A percentile compares a stretch with the other conserved stretches of the same genome.
Evolutionary conservation across 2,888 invertebrate genomes (phyloP).

Genomic region (Calephelis perditalis): DNA sequence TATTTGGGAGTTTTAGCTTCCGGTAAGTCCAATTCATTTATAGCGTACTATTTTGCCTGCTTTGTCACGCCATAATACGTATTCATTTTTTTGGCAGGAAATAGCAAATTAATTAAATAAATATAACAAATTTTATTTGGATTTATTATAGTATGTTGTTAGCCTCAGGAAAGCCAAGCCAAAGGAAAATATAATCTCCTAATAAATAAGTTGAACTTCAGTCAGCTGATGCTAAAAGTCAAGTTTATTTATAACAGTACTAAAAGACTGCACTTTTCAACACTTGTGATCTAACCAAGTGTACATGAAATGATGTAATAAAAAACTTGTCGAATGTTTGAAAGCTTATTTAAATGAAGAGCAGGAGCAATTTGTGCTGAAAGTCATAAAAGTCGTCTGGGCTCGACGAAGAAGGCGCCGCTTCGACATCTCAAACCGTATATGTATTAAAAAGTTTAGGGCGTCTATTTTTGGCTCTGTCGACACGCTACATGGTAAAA

Average conservation of each 20-base stretch:
- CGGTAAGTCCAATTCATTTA: no score
- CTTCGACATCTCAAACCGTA: constrained; percentile 41
- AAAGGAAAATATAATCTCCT: neutral
- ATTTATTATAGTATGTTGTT: no score
- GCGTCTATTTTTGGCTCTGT: constrained; percentile 65
- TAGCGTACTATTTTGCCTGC: no score
- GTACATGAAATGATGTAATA: constrained; percentile 20
- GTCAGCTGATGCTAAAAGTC: neutral
- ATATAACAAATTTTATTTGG: no score
- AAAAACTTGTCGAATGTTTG: constrained; percentile 33
- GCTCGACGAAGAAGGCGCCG: constrained; percentile 56
- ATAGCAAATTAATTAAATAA: no score
- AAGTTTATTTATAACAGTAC: constrained; percentile 2
- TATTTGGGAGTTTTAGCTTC: no score
- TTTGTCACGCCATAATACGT: no score
- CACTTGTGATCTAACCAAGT: constrained; percentile 13
- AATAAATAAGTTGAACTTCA: neutral
- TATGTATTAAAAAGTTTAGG: constrained; percentile 68
- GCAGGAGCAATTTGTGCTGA: constrained; percentile 62
- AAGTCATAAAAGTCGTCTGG: constrained; percentile 64
- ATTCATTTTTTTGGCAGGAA: no score
- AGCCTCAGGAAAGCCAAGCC: no score
- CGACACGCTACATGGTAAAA: constrained; percentile 36
- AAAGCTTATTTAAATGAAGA: constrained; percentile 51
- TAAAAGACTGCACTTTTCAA: constrained; percentile 11